Evolutionary conservation across 92 coral and sea anemone genomes (phyloP), one percentile per base, ranked within the genome.

Genomic region (Porites lobata): DNA sequence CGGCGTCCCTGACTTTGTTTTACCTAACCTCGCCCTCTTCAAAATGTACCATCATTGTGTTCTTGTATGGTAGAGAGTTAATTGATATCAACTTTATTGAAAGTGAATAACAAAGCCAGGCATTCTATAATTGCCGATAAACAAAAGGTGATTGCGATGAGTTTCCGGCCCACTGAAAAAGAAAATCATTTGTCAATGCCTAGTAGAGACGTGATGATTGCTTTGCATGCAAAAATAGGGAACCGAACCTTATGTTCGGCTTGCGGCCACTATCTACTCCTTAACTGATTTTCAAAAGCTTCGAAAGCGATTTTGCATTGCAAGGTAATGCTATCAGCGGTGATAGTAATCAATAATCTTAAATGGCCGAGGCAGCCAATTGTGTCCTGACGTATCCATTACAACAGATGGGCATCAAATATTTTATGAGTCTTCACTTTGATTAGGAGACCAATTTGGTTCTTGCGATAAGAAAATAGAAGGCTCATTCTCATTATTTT

Each of bases 381-480:
- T 24, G 66, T 68, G 65, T 29, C 74, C 13, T 38, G n/a, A 53
- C 15, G 69, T 82, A 56, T 82, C 59, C 65, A 58, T 82, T 82
- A 70, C 76, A 29, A 54, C 58, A 75, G 43, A 43, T 50, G 80
- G 13, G 72, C 53, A 47, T 57, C 67, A 68, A 52, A 81, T 72
- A 82, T 17, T 20, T 24, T 69, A 56, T 82, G 56, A 72, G 78
- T 69, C 43, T 82, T 70, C 43, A 14, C 67, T n/a, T 54, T 82
- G 86, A 82, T 82, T 70, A 82, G 78, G 18, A 5, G 22, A 38
- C 70, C 86, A 82, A 82, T 82, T 38, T 82, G 78, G 58, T 57
- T 72, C 57, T 70, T 57, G 78, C 78, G 86, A 82, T 82, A 82
- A 82, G 78, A 56, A 82, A 82, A 57, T 58, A 78, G 32, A 82